Conservation (phyloP, 2,113 vertebrate species). For the Lampris incognitus region DNA sequence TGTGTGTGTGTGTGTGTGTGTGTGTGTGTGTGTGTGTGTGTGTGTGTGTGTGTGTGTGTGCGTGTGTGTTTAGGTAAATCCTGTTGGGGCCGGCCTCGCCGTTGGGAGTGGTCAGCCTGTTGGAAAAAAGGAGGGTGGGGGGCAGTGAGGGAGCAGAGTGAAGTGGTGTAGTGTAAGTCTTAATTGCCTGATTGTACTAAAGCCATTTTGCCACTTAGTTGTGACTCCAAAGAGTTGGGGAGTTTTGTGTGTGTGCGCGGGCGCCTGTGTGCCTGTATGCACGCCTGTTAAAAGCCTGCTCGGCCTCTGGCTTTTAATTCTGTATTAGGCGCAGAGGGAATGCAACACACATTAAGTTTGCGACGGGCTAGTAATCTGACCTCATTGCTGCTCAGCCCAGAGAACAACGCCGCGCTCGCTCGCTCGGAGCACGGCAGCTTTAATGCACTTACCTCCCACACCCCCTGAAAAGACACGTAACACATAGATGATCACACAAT, state of each 20-base stretch:
- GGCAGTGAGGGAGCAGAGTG: conserved; percentile 43
- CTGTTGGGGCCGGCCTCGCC: conserved; percentile 21
- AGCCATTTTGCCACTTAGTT: conserved; percentile 62
- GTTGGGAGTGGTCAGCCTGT: conserved; percentile 30
- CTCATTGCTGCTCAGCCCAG: conserved; percentile 63
- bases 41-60: conserved; percentile 26
- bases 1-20: not conserved
- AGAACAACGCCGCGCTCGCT: conserved; percentile 9
- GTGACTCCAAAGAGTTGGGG: conserved; percentile 42
- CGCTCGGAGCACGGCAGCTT: conserved; percentile 15
- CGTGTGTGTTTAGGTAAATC: conserved; percentile 20
- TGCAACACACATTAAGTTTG: conserved; percentile 50
- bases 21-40: not conserved
- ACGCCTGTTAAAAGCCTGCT: conserved; percentile 73
- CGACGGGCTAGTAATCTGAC: conserved; percentile 70
- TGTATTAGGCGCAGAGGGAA: conserved; percentile 31
- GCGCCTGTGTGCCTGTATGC: conserved; percentile 19
- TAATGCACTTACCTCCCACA: conserved; percentile 27
- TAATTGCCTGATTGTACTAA: conserved; percentile 77
- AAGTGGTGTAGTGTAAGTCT: conserved; percentile 58
- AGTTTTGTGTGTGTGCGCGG: not conserved
- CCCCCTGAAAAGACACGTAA: conserved; percentile 6
- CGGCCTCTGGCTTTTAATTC: conserved; percentile 65
- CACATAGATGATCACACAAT: not conserved
- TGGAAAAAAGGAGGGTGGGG: conserved; percentile 4